Evolutionary conservation across 2,888 invertebrate species (phyloP).

Genomic region (Tipula lateralis): DNA sequence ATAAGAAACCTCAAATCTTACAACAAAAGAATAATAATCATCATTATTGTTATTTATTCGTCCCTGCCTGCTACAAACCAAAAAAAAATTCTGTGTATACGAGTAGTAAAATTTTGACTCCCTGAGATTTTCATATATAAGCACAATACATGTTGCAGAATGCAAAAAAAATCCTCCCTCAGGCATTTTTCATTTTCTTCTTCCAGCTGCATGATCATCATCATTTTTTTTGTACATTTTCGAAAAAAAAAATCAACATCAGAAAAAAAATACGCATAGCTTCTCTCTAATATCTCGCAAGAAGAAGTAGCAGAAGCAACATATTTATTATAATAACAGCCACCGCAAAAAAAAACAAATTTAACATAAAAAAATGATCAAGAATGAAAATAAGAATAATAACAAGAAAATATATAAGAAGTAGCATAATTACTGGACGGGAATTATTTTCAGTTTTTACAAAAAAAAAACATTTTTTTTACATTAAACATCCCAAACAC

Average conservation of each 20-base stretch:
- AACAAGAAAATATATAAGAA: background rate
- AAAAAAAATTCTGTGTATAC: background rate
- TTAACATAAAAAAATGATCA: background rate
- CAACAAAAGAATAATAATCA: constrained; percentile 21
- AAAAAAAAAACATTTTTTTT: background rate
- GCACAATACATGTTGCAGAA: background rate
- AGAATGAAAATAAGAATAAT: constrained; percentile 19
- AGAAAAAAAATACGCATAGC: background rate
- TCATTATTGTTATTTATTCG: constrained; percentile 24
- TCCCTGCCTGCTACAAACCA: background rate
- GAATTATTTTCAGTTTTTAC: background rate
- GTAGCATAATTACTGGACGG: constrained; percentile 16
- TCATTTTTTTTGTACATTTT: background rate
- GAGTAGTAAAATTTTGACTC: constrained; percentile 24
- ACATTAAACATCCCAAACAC: constrained; percentile 8
- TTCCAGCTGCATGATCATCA: background rate
- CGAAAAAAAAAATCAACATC: background rate
- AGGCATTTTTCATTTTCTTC: background rate
- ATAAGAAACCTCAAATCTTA: background rate
- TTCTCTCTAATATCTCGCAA: background rate
- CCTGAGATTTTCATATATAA: constrained; percentile 24
- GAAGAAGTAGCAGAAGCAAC: constrained; percentile 24
- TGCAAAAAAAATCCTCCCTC: constrained; percentile 12
- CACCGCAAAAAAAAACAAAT: constrained; percentile 3
- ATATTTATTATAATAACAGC: constrained; percentile 24